phyloP scores from a whole-genome alignment of 2,888 invertebrate genomes.

The Caenorhabditis auriculariae region DNA sequence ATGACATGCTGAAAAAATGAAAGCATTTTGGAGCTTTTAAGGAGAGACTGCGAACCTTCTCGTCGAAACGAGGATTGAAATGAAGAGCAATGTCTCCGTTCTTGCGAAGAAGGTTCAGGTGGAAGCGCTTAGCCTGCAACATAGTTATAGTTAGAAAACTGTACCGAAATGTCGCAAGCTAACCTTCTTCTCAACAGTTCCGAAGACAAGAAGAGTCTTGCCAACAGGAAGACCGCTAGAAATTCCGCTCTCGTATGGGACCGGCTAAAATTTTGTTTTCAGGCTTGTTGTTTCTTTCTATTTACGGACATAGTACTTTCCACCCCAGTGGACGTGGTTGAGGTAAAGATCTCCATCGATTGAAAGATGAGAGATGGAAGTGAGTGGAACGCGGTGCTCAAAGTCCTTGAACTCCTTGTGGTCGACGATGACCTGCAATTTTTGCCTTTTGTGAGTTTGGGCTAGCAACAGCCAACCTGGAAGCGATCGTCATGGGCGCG shows the following conservation, averaged over 20 bases:
- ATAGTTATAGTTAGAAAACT: too few relatives aligned
- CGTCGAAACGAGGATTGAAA: constrained; percentile 60
- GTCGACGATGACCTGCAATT: constrained; percentile 42
- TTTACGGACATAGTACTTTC: constrained; percentile 51
- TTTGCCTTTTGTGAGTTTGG: not conserved
- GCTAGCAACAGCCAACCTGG: too few relatives aligned
- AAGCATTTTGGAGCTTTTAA: not conserved
- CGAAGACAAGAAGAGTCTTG: constrained; percentile 60
- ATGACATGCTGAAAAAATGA: constrained; percentile 41
- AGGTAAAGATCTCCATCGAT: constrained; percentile 54
- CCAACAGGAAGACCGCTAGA: constrained; percentile 57
- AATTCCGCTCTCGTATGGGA: constrained; percentile 61
- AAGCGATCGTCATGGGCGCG: constrained; percentile 51
- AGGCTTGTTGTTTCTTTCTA: not conserved
- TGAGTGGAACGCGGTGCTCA: constrained; percentile 51
- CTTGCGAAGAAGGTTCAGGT: constrained; percentile 58
- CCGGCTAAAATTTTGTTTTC: constrained; percentile 42
- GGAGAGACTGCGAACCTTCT: constrained; percentile 32
- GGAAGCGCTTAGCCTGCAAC: constrained; percentile 58
- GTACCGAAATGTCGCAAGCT: too few relatives aligned
- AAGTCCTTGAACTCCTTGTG: constrained; percentile 56
- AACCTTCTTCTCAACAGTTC: constrained; percentile 63
- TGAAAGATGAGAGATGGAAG: constrained; percentile 46
- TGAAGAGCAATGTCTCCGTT: constrained; percentile 62
- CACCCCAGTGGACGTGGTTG: constrained; percentile 54